A percentile compares a stretch with the other conserved stretches of the same genome.
Evolutionary conservation across 1,140 invertebrate species (phyloP).

Genomic region (Lordiphosa stackelbergi): DNA sequence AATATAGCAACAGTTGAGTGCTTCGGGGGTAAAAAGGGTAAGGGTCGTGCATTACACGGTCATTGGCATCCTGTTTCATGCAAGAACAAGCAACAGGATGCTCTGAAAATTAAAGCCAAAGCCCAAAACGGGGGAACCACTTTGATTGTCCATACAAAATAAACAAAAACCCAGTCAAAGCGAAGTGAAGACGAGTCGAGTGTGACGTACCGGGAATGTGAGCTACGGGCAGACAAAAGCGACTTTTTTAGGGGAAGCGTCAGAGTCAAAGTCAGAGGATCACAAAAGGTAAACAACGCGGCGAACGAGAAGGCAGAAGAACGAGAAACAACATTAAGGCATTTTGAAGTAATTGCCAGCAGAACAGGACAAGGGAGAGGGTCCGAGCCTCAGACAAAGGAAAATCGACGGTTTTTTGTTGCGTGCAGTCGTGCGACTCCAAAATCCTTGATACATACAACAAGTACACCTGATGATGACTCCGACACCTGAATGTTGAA

Average conservation of each 20-base stretch:
- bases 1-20: constrained; percentile 44
- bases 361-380: constrained; percentile 40
- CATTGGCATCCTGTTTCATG: constrained; percentile 74
- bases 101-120: constrained; percentile 46
- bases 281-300: constrained; percentile 29
- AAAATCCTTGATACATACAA: constrained; percentile 51
- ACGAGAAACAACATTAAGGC: constrained; percentile 45
- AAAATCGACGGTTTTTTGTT: constrained; percentile 42
- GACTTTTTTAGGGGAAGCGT: constrained; percentile 35
- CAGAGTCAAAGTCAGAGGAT: constrained; percentile 32
- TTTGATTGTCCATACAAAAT: constrained; percentile 46
- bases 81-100: constrained; percentile 73
- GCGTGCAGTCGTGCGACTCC: constrained; percentile 57
- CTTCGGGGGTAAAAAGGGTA: constrained; percentile 22
- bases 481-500: constrained; percentile 38
- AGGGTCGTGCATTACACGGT: constrained; percentile 58
- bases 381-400: constrained; percentile 17
- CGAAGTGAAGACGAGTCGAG: constrained; percentile 38
- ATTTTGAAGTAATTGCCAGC: constrained; percentile 45
- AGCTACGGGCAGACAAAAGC: constrained; percentile 34
- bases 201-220: constrained; percentile 55
- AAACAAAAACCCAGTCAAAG: constrained; percentile 22
- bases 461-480: constrained; percentile 56
- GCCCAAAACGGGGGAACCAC: constrained; percentile 24
- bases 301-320: constrained; percentile 2